Base-by-base conservation (phyloP, 2,888 invertebrate species). In the Ganaspis brasiliensis region DNA sequence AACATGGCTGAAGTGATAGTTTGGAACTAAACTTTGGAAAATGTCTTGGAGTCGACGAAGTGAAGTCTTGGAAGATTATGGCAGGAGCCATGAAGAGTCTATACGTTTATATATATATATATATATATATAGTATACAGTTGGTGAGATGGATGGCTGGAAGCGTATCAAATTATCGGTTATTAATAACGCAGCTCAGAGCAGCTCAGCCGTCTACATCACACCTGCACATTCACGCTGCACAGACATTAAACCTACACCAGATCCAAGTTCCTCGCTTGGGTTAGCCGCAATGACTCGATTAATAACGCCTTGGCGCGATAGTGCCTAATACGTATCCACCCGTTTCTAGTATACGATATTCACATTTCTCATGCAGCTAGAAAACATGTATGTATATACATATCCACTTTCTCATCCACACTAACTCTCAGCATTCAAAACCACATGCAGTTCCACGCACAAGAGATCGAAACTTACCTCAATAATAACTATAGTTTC, bases 131-230 rank as follows among this genome's bases (percentile, higher is more conserved):
- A 63, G 12, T 71, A 70, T 37, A 71, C 59, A 63, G 63, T 63
- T 19, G 37, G 40, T 21, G 21, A 4, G 40, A 63, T 63, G 81
- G 82, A 81, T 77, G 80, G 81, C 76, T 82, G 83, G 82, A 82
- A 86, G 84, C 88, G 86, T 87, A 88, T 89, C 84, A 85, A 89
- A 89, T 88, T 88, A 88, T 89, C 86, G 87, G 86, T 88, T 88
- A 88, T 89, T 90, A 89, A 89, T 88, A 89, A 86, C 85, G 81
- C 82, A 79, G 79, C 79, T 80, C 77, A 76, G 80, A 82, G 77
- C 80, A 79, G 80, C 81, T 49, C 76, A 79, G 80, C 79, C 79
- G 77, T 79, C 77, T 75, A 75, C 79, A 76, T 77, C 78, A 63
- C 76, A 76, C 73, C 72, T 77, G 55, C 21, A 52, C 72, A 26